phyloP scores from a whole-genome alignment of 2,888 invertebrate genomes.

The Itoplectis maculator region DNA sequence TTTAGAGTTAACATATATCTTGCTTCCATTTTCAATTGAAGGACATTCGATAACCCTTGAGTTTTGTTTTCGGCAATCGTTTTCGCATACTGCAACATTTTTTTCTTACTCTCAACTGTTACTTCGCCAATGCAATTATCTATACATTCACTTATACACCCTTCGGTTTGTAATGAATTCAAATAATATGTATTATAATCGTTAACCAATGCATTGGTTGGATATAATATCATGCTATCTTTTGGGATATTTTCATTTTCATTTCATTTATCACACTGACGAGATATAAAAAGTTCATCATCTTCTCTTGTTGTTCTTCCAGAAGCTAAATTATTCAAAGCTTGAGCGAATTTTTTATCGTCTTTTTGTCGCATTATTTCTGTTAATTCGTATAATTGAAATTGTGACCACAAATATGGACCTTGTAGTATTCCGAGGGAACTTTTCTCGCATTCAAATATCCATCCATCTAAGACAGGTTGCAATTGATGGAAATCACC shows the following conservation, averaged over 20 bases:
- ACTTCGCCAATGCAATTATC: slow-evolving; percentile 42
- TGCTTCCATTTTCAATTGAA: slow-evolving; percentile 45
- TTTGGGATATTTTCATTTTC: slow-evolving; percentile 15
- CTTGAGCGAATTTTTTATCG: slow-evolving; percentile 31
- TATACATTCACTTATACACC: slow-evolving; percentile 12
- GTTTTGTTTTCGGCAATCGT: slow-evolving; percentile 32
- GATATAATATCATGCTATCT: slow-evolving; percentile 49
- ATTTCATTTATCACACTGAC: slow-evolving; percentile 27
- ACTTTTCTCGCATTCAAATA: slow-evolving; percentile 44
- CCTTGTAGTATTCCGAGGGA: slow-evolving; percentile 42
- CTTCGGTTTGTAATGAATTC: slow-evolving; percentile 36
- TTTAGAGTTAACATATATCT: slow-evolving; percentile 58
- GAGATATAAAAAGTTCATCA: slow-evolving; percentile 35
- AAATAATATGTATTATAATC: slow-evolving; percentile 41
- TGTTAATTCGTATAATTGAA: slow-evolving; percentile 29
- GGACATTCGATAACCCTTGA: slow-evolving; percentile 25
- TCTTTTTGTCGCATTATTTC: slow-evolving; percentile 50
- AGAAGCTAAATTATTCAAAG: slow-evolving; percentile 50
- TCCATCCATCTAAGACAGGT: slow-evolving; percentile 58
- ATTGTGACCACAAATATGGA: slow-evolving; percentile 23
- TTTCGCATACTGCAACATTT: slow-evolving; percentile 42
- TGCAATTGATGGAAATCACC: slow-evolving; percentile 60
- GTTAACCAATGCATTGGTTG: slow-evolving; percentile 46
- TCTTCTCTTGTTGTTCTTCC: slow-evolving; percentile 30
- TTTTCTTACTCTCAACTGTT: slow-evolving; percentile 32